phyloP scores from a whole-genome alignment of 2,113 vertebrate genomes.

The Oncorhynchus masou region DNA sequence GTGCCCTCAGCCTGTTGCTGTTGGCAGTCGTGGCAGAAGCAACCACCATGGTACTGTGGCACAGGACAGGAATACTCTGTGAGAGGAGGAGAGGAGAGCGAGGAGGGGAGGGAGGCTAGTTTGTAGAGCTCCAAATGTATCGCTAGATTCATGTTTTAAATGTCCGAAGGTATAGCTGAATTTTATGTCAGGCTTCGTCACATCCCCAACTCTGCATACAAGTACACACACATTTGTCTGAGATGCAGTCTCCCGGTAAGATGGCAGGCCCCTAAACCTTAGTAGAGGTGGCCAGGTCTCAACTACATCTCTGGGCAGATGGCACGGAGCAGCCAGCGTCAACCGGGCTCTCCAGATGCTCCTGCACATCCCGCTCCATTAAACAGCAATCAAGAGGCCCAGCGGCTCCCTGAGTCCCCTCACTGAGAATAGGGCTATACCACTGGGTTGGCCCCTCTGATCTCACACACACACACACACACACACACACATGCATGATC shows the following conservation, averaged over 20 bases:
- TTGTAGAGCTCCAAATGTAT: no score
- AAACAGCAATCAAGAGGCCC: constrained; percentile 30
- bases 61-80: no score
- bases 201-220: neutral
- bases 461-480: neutral
- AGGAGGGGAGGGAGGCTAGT: no score
- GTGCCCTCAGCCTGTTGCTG: constrained; percentile 45
- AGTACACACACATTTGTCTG: neutral
- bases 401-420: neutral
- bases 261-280: neutral
- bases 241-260: constrained; percentile 7
- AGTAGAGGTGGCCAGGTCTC: constrained; percentile 15
- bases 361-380: constrained; percentile 8
- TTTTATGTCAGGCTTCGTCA: neutral
- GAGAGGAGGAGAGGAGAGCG: no score
- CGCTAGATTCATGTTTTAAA: no score
- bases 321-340: constrained; percentile 14
- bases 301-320: constrained; percentile 37
- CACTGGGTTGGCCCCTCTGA: neutral
- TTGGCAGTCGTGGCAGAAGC: constrained; percentile 38
- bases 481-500: no score
- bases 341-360: constrained; percentile 21
- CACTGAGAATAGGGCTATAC: neutral
- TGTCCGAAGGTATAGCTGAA: neutral
- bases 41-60: constrained; percentile 2